Conservation (phyloP, 2,888 invertebrate species). For the Xestia c-nigrum region DNA sequence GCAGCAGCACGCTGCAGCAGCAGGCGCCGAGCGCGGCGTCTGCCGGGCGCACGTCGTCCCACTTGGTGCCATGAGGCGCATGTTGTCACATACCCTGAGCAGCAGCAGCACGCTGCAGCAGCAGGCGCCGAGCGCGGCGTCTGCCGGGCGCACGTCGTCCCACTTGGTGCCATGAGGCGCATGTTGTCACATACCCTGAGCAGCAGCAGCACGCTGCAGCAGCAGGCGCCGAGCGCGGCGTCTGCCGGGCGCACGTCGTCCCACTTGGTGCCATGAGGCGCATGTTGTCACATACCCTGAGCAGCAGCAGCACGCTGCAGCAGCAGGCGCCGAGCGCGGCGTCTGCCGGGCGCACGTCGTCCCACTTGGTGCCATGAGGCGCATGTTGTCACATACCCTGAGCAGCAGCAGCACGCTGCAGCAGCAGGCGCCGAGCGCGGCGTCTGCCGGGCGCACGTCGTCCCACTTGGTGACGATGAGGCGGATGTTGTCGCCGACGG, state of each 20-base stretch:
- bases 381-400: conserved; percentile 88
- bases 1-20: too few species aligned
- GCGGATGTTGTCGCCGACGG: conserved; percentile 91
- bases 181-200: conserved; percentile 15
- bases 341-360: not conserved
- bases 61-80: too few species aligned
- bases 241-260: not conserved
- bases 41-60: too few species aligned
- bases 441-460: conserved; percentile 91
- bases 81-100: too few species aligned
- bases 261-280: not conserved
- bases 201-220: conserved; percentile 3
- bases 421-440: conserved; percentile 92
- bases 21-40: too few species aligned
- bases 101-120: too few species aligned
- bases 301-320: conserved; percentile 1
- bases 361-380: not conserved
- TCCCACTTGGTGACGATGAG: conserved; percentile 86
- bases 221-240: not conserved
- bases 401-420: conserved; percentile 92
- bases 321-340: not conserved
- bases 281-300: conserved; percentile 14
- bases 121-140: too few species aligned
- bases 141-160: too few species aligned
- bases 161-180: not conserved